These are phyloP conservation scores for Sebastolobus alascanus DNA, from an alignment of 2,797 vertebrate genomes.

Conservation along the genomic window DNA sequence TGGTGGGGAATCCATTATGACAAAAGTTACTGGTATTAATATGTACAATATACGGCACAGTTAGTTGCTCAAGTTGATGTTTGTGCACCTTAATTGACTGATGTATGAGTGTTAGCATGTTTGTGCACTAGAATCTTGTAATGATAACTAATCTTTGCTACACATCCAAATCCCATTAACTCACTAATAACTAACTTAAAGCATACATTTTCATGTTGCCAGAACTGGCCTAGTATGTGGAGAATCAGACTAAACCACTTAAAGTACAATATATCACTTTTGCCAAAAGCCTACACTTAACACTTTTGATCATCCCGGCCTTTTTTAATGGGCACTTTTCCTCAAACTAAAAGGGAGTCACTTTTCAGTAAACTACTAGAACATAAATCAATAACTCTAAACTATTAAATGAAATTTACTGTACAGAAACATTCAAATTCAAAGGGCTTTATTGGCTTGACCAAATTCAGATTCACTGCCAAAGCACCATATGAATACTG, in stretches of 20 bases:
- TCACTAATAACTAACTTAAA: neutral
- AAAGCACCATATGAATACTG: neutral
- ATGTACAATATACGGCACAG: neutral
- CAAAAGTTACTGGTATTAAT: neutral
- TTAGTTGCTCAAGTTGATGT: neutral
- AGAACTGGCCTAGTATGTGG: neutral
- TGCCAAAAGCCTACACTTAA: neutral
- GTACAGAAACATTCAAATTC: neutral
- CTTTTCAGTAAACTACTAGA: neutral
- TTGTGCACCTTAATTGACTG: neutral
- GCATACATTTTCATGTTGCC: neutral
- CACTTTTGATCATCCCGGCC: neutral
- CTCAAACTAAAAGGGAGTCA: neutral
- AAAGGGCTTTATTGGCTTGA: neutral
- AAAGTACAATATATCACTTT: neutral
- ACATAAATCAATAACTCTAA: neutral
- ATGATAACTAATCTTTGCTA: neutral
- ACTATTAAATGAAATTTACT: neutral
- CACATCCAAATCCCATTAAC: neutral
- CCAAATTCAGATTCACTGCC: neutral
- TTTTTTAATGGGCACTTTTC: neutral
- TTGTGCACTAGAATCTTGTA: neutral
- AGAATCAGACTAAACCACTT: neutral
- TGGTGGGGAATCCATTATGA: neutral
- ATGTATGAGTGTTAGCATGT: neutral